Base-by-base conservation (phyloP, 2,797 vertebrate genomes). In the Gallirallus australis region DNA sequence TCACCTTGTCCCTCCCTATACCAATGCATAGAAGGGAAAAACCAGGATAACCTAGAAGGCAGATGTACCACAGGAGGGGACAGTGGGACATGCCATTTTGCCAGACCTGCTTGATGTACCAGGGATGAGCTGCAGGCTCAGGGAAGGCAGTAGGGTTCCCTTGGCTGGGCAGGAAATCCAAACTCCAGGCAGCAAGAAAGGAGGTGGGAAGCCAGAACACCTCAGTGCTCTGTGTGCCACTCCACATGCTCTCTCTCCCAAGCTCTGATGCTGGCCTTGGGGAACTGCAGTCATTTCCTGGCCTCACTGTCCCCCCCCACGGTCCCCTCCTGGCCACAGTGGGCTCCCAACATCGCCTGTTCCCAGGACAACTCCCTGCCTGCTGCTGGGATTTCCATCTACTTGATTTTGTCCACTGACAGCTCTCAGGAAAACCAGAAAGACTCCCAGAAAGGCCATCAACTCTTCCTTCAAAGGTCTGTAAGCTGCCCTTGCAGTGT, bases 281-380 rank as follows among this genome's bases (percentile, higher is more conserved):
- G 11, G 15, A 86, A n/a, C 42, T 42, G 15, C 2, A 6, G 73
- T 48, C 3, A 21, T 37, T 63, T 39, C 64, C 39, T 3, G 15
- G 40, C 16, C 14, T 7, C 3, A 6, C 14, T 47, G 50, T 31
- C 15, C 27, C 48, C 48, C 4, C 0, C 83, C 57, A 27, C 1
- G 15, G 10, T 35, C 25, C 48, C 57, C 66, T 79, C 66, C 45
- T 47, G 18, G 18, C 24, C 19, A 5, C 37, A 79, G 17, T 14
- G 0, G 0, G 14, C 57, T 66, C 68, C 28, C 42, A 72, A 25
- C n/a, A 12, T 15, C 25, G 8, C 7, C 31, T 3, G 6, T 8
- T 39, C 40, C 40, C 50, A 25, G 20, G 53, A 27, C 64, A 52
- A 21, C 48, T 45, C 19, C 24, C 45, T 18, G 39, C 20, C 42